A percentile compares a stretch with the other conserved stretches of the same genome.
phyloP scores from a whole-genome alignment of 30 jellyfish, hydroid and myxozoan species.

The Aurelia sp. region DNA sequence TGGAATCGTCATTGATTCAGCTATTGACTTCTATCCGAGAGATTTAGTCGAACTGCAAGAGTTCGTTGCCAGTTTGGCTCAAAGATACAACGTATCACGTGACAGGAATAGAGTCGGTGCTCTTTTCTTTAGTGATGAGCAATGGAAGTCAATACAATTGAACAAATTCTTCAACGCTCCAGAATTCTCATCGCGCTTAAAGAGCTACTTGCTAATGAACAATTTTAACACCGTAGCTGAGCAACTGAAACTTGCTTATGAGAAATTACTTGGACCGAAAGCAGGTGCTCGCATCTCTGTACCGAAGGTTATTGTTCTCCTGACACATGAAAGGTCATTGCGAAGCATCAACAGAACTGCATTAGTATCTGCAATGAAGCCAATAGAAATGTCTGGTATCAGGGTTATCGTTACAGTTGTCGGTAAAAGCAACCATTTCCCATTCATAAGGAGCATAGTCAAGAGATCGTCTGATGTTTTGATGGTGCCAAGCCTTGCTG shows the following conservation, averaged over 20 bases:
- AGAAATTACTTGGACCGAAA: slow-evolving; percentile 26
- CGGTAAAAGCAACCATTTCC: slow-evolving; percentile 38
- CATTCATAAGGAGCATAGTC: slow-evolving; percentile 1
- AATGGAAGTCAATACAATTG: slow-evolving; percentile 57
- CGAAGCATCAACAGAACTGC: slow-evolving; percentile 15
- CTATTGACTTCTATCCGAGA: slow-evolving; percentile 11
- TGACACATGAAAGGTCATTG: slow-evolving; percentile 52
- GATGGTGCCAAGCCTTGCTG: slow-evolving; percentile 28
- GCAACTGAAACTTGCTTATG: slow-evolving; percentile 34
- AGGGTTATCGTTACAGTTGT: slow-evolving; percentile 42
- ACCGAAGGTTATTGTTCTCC: slow-evolving; percentile 48
- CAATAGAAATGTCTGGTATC: slow-evolving; percentile 51
- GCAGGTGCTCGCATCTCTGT: slow-evolving; percentile 47
- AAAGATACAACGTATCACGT: slow-evolving; percentile 22
- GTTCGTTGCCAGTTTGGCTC: slow-evolving; percentile 39
- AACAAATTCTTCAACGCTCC: slow-evolving; percentile 20
- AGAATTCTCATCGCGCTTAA: slow-evolving; percentile 15
- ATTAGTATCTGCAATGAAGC: slow-evolving; percentile 38
- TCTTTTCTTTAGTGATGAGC: slow-evolving; percentile 41
- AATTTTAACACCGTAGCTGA: slow-evolving; percentile 22
- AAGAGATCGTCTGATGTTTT: slow-evolving; percentile 30
- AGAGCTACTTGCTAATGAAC: slow-evolving; percentile 30
- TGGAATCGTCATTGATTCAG: slow-evolving; percentile 58
- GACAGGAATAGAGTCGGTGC: slow-evolving; percentile 39
- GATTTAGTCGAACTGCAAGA: slow-evolving; percentile 35